phyloP scores from a whole-genome alignment of 2,888 invertebrate genomes.

The Furcula furcula region DNA sequence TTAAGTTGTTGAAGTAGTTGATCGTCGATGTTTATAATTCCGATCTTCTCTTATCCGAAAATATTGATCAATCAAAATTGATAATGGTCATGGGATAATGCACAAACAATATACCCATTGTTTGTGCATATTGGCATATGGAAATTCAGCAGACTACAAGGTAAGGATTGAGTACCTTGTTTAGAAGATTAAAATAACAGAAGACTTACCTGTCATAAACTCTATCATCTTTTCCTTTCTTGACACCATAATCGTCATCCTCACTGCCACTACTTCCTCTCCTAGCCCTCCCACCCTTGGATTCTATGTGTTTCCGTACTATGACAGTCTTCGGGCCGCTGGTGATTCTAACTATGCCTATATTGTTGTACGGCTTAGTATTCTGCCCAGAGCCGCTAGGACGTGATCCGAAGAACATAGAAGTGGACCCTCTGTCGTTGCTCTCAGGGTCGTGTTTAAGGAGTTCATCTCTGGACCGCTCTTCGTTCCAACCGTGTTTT shows the following conservation, averaged over 20 bases:
- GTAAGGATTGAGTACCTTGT: too few relatives aligned
- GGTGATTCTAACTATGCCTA: conserved; percentile 44
- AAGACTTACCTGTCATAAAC: conserved; percentile 84
- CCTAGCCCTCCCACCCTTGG: conserved; percentile 66
- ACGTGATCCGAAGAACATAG: conserved; percentile 36
- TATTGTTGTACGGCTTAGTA: conserved; percentile 28
- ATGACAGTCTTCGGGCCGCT: conserved; percentile 40
- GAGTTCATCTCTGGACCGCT: conserved; percentile 78
- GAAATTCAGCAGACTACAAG: too few relatives aligned
- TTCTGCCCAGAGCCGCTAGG: conserved; percentile 51
- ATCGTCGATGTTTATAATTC: too few relatives aligned
- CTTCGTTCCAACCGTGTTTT: conserved; percentile 80
- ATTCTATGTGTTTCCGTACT: conserved; percentile 41
- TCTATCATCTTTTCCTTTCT: conserved; percentile 82
- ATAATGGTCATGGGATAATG: too few relatives aligned
- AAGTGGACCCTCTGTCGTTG: conserved; percentile 45
- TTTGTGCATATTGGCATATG: too few relatives aligned
- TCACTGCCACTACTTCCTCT: conserved; percentile 81
- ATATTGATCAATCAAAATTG: too few relatives aligned
- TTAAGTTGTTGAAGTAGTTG: too few relatives aligned
- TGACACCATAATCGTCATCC: conserved; percentile 82
- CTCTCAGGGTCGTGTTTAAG: conserved; percentile 72
- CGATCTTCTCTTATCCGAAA: too few relatives aligned
- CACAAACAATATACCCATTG: too few relatives aligned
- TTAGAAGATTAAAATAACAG: too few relatives aligned